These are phyloP conservation scores for Cirrhinus mrigala DNA, from an alignment of 2,797 vertebrate species.

Conservation along the genomic window DNA sequence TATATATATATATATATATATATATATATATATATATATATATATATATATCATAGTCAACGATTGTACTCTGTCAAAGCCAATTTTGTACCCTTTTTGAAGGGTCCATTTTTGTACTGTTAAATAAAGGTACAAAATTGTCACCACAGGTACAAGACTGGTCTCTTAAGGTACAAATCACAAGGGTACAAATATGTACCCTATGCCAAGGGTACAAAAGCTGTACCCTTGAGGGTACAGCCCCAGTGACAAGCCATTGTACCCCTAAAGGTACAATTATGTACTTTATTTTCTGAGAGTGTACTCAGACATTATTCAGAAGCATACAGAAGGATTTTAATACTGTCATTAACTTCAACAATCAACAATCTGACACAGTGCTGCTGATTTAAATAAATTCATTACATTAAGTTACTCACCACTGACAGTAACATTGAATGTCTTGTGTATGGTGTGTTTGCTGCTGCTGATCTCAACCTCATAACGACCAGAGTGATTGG, in stretches of 20 bases:
- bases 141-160: background rate
- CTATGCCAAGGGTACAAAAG: background rate
- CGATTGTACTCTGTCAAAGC: too few species aligned
- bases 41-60: too few species aligned
- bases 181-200: slow-evolving; percentile 1
- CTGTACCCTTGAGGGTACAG: too few species aligned
- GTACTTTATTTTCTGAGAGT: too few species aligned
- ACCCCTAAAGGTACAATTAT: too few species aligned
- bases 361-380: background rate
- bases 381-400: background rate
- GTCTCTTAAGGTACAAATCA: background rate
- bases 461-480: too few species aligned
- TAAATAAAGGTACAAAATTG: background rate
- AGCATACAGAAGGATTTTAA: too few species aligned
- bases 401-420: background rate
- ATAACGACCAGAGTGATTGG: too few species aligned
- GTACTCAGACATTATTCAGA: background rate
- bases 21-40: too few species aligned
- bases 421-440: background rate
- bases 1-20: too few species aligned
- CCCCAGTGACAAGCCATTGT: too few species aligned
- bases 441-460: too few species aligned
- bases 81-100: background rate
- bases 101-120: background rate
- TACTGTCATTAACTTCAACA: background rate